Evolutionary conservation across 2,888 invertebrate genomes (phyloP), one percentile per base, ranked within the genome.

Genomic region (Gnatocerus cornutus): DNA sequence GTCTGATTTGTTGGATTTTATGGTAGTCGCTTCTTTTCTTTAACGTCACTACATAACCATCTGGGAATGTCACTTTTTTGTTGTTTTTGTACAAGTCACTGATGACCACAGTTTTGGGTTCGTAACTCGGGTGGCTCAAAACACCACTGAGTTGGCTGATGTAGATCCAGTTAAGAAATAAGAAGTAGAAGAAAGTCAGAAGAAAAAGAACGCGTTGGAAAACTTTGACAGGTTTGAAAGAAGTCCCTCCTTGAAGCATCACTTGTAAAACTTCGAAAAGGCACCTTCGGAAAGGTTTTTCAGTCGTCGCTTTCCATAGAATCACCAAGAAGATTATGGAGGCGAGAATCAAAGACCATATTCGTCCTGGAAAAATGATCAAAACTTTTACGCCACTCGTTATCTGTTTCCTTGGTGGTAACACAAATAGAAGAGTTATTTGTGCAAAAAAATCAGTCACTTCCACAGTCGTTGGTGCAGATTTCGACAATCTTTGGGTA

Each of bases 351-450:
- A 43, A 29, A 1, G 3, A 5, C 45, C 55, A 55, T 10, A 53
- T 39, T 41, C 29, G 33, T 29, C 29, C 0, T 9, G 21, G 30
- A 52, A 64, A 64, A 14, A 53, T 45, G 10, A 43, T 9, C 14
- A 58, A 27, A 21, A 10, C 39, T 4, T n/a, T 1, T 10, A 16
- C n/a, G 16, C 58, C 43, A n/a, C 14, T 58, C 13, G 10, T 29
- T 29, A 58, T 58, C 43, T 58, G 37, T 7, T 7, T 5, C 43
- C 45, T 16, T 43, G 58, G 58, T 3, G 58, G 58, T 9, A 58
- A 6, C 0, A 43, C 45, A 9, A 53, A 53, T 14, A 30, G 0
- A 7, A 33, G n/a, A 13, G 14, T 2, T 3, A 10, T 30, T 6
- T 1, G 8, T n/a, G 5, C 39, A 6, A 9, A 45, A n/a, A 27